phyloP scores from a whole-genome alignment of 1,140 invertebrate genomes.

The Grapholita molesta region DNA sequence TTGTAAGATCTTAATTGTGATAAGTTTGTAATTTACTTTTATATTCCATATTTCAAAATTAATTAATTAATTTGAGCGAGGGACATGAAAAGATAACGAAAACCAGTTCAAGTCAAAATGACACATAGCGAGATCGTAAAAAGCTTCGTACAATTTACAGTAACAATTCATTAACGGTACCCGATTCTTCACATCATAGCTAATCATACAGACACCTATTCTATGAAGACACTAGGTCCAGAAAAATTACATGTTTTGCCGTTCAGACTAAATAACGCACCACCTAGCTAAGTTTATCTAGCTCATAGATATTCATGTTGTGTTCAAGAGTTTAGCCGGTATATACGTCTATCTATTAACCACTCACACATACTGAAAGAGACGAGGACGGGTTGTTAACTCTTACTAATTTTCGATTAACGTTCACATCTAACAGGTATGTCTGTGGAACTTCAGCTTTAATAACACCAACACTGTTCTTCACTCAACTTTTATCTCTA shows the following conservation, averaged over 20 bases:
- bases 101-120: too few relatives aligned
- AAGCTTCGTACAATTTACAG: too few relatives aligned
- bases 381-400: slow-evolving; percentile 11
- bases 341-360: slow-evolving; percentile 10
- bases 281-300: not conserved
- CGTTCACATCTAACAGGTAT: slow-evolving; percentile 1
- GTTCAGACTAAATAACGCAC: not conserved
- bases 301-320: not conserved
- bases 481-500: not conserved
- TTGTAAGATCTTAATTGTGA: too few relatives aligned
- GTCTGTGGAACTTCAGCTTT: not conserved
- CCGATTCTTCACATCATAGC: too few relatives aligned
- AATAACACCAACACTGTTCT: not conserved
- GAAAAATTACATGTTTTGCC: not conserved
- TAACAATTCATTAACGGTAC: too few relatives aligned
- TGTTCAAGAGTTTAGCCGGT: not conserved
- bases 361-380: slow-evolving; percentile 15
- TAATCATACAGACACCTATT: too few relatives aligned
- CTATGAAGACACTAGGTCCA: not conserved
- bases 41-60: too few relatives aligned
- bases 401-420: slow-evolving; percentile 14
- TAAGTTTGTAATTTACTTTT: too few relatives aligned
- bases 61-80: too few relatives aligned
- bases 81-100: too few relatives aligned
- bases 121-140: too few relatives aligned